Conservation (phyloP, 2,797 vertebrate genomes). For the Enteromius mattozi region DNA sequence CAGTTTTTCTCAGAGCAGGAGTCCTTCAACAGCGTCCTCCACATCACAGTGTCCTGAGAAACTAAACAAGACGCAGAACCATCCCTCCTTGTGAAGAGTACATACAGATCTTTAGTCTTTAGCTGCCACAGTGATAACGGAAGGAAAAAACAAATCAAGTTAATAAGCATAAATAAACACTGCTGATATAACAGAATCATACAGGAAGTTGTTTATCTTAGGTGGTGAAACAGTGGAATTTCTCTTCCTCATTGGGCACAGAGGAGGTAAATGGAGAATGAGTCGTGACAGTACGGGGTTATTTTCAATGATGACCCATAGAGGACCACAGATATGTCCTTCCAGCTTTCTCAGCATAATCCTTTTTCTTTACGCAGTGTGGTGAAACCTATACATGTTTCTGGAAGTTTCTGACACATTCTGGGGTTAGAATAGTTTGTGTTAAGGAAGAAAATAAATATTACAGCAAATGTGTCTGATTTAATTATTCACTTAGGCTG, state of each 20-base stretch:
- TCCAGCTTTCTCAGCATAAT: neutral
- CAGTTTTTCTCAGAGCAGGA: neutral
- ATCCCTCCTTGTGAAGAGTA: no score
- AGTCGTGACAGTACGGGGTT: neutral
- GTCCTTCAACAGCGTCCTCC: constrained; percentile 17
- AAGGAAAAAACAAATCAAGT: neutral
- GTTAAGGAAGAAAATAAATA: no score
- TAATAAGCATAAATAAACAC: neutral
- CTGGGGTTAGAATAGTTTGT: neutral
- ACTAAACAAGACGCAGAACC: neutral
- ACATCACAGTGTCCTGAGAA: neutral
- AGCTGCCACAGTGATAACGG: neutral
- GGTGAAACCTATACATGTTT: neutral
- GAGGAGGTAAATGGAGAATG: neutral
- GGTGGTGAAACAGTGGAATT: neutral
- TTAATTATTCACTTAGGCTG: no score
- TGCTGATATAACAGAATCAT: constrained; percentile 1
- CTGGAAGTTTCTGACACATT: neutral
- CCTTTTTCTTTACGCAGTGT: neutral
- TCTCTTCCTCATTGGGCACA: constrained; percentile 6
- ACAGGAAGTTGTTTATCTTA: neutral
- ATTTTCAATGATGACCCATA: neutral
- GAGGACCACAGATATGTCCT: neutral
- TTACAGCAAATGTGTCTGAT: no score
- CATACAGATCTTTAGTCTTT: neutral